These are phyloP conservation scores for Butorides virescens DNA, from an alignment of 2,113 vertebrate genomes.

Conservation along the genomic window DNA sequence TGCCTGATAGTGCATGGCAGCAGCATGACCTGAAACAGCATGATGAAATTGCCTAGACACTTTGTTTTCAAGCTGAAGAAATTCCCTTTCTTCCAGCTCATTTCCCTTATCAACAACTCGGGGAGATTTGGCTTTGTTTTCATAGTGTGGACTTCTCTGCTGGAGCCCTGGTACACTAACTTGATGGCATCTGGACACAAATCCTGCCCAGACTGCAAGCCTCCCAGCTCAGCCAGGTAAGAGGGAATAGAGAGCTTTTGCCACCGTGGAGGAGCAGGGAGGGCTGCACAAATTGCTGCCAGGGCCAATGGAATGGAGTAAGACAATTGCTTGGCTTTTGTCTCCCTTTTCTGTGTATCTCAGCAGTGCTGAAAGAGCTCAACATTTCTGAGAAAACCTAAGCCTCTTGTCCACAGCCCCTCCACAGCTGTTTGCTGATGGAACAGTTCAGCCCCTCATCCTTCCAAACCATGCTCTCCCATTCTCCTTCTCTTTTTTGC, in stretches of 20 bases:
- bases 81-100: neutral
- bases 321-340: neutral
- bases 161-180: neutral
- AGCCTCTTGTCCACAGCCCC: neutral
- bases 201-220: neutral
- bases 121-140: neutral
- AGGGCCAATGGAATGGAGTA: neutral
- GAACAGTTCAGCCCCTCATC: neutral
- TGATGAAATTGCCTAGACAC: neutral
- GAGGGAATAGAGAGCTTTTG: neutral
- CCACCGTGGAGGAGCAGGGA: neutral
- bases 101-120: neutral
- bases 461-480: neutral
- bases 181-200: neutral
- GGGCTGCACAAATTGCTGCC: neutral
- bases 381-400: neutral
- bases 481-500: neutral
- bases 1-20: neutral
- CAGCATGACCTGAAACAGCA: neutral
- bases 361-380: neutral
- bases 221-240: neutral
- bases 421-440: neutral
- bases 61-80: neutral
- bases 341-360: neutral
- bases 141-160: neutral